Percentiles rank a stretch among this genome's conserved stretches.
Conservation (phyloP, 2,888 invertebrate species). For the Sarcophaga carnaria region DNA sequence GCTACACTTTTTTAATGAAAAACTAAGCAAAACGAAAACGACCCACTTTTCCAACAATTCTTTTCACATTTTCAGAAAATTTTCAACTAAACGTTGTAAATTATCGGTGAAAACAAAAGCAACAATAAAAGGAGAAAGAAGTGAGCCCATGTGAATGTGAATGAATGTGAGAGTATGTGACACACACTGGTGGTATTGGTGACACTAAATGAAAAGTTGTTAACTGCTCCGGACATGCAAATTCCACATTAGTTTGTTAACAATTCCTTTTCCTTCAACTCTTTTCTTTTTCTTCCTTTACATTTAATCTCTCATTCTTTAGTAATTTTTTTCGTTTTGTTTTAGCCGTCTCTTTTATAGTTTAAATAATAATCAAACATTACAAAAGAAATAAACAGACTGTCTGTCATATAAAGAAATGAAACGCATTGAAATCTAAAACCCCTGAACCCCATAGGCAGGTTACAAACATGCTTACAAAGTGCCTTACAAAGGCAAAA, state of each 20-base stretch:
- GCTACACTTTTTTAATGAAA: conserved; percentile 48
- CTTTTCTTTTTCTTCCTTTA: background rate
- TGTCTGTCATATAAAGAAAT: conserved; percentile 27
- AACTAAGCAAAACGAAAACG: conserved; percentile 15
- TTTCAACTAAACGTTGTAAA: conserved; percentile 23
- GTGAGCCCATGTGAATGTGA: conserved; percentile 10
- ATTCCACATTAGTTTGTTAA: conserved; percentile 66
- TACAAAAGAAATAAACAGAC: conserved; percentile 42
- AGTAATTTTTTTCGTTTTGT: background rate
- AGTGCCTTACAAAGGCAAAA: conserved; percentile 24
- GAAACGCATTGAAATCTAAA: conserved; percentile 39
- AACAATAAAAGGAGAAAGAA: background rate
- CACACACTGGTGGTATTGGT: conserved; percentile 46
- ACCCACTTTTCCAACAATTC: conserved; percentile 10
- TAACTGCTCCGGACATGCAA: conserved; percentile 70
- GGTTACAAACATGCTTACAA: conserved; percentile 26
- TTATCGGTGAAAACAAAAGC: conserved; percentile 12
- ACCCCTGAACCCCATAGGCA: conserved; percentile 26
- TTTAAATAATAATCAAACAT: conserved; percentile 60
- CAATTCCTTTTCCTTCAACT: background rate
- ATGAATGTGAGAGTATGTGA: background rate
- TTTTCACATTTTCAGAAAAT: conserved; percentile 14
- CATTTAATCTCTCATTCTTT: background rate
- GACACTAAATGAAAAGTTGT: conserved; percentile 68
- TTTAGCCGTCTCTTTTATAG: conserved; percentile 18